Evolutionary conservation across 2,113 vertebrate genomes (phyloP).

Genomic region (Equus przewalskii): DNA sequence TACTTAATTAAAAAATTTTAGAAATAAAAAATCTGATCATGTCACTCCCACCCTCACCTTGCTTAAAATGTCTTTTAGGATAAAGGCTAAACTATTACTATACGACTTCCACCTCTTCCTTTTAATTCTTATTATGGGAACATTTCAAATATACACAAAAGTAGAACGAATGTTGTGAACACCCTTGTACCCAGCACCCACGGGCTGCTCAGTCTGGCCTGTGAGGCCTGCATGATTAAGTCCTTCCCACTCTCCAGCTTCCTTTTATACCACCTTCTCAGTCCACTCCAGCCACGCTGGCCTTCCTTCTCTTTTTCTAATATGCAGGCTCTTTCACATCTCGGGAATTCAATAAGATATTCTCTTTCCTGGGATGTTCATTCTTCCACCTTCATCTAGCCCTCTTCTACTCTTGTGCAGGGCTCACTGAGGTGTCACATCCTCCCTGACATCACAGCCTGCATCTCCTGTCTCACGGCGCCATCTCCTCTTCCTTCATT

Average conservation of each 20-base stretch:
- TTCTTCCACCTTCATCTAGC: background rate
- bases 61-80: conserved; percentile 23
- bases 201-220: background rate
- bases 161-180: background rate
- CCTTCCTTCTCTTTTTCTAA: background rate
- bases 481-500: background rate
- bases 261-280: too few species aligned
- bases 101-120: background rate
- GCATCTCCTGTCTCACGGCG: background rate
- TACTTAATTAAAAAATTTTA: conserved; percentile 25
- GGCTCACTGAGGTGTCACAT: background rate
- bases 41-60: background rate
- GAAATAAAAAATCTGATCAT: background rate
- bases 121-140: background rate
- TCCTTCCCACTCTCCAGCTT: background rate
- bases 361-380: background rate
- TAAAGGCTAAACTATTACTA: background rate
- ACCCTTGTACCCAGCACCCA: background rate
- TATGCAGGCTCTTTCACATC: background rate
- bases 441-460: background rate
- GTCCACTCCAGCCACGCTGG: background rate
- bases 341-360: background rate
- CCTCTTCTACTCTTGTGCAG: background rate
- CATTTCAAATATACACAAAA: background rate
- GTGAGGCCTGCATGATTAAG: rapidly evolving